Evolutionary conservation across 2,888 invertebrate genomes (phyloP), one percentile per base, ranked within the genome.

Genomic region (Mongoloraphidia duomilia): DNA sequence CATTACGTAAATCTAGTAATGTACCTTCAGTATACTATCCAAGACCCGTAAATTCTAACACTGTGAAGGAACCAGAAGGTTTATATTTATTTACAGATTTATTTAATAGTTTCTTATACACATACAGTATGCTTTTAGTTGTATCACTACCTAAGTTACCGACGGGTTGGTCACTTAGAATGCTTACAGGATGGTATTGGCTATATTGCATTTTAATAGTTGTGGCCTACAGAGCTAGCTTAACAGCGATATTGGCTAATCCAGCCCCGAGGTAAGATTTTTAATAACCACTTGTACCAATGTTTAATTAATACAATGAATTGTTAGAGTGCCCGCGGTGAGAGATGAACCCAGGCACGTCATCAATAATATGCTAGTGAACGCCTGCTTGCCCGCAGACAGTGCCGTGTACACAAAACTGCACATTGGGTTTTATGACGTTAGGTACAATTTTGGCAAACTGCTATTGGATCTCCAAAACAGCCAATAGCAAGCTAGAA

Each of bases 131-230:
- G 87, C 63, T 87, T 44, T 68, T 89, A 8, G 77, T 85, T 53
- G 82, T 90, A 33, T 83, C 88, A 0, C 61, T 89, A 49, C 88
- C 89, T 0, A 78, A 76, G 59, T 69, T 88, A 55, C 88, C 89
- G 0, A 73, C 75, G 12, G 84, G 82, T 12, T 89, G 89, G 88
- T 82, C 89, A 0, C 70, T 90, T 40, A 72, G 89, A 36, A 70
- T 89, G 34, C 70, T 90, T 11, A 87, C 88, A 2, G 89, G 90
- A 0, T 89, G 87, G 82, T 90, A 88, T 67, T 90, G 88, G 88
- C 64, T 89, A 2, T 91, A 88, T 62, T 85, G 85, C 59, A 79
- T 88, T 52, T 70, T 89, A 4, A 73, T 89, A 6, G 83, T 84
- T 0, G 85, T 87, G 0, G 77, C 84, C 0, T 91, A 91, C 62